A percentile compares a stretch with the other conserved stretches of the same genome.
Evolutionary conservation across 2,113 vertebrate species (phyloP).

Genomic region (Sminthopsis crassicaudata): DNA sequence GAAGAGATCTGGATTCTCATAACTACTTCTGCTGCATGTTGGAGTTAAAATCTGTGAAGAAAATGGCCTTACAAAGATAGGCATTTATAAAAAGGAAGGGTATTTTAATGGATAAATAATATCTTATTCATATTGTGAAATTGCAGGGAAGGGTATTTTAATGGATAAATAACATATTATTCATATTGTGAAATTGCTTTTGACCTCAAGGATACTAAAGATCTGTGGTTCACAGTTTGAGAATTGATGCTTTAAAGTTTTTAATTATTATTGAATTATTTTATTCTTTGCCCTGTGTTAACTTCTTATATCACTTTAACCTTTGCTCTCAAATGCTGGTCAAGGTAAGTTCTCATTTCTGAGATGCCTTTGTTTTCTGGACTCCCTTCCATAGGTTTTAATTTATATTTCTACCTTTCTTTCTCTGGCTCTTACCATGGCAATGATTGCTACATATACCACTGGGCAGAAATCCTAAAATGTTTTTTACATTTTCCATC

Average conservation of each 20-base stretch:
- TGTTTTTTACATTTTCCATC: not conserved
- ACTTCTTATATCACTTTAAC: not conserved
- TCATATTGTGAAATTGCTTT: not conserved
- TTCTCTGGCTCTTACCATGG: not conserved
- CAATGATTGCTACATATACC: not conserved
- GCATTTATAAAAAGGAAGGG: not conserved
- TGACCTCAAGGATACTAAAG: not conserved
- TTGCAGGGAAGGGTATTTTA: not conserved
- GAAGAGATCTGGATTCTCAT: not conserved
- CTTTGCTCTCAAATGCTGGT: not conserved
- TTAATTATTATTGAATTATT: not conserved
- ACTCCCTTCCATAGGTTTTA: not conserved
- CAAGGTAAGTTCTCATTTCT: not conserved
- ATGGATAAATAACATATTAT: not conserved
- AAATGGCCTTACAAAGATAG: not conserved
- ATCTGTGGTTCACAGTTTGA: not conserved
- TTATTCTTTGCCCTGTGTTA: not conserved
- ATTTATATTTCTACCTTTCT: not conserved
- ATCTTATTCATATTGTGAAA: not conserved
- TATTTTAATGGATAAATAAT: not conserved
- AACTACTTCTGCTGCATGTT: not conserved
- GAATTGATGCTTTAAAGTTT: not conserved
- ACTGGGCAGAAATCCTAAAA: not conserved
- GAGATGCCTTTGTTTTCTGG: not conserved
- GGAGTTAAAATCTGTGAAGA: not conserved